Evolutionary conservation across 1,140 invertebrate species (phyloP), one percentile per base, ranked within the genome.

Genomic region (Neoseiulus cucumeris): DNA sequence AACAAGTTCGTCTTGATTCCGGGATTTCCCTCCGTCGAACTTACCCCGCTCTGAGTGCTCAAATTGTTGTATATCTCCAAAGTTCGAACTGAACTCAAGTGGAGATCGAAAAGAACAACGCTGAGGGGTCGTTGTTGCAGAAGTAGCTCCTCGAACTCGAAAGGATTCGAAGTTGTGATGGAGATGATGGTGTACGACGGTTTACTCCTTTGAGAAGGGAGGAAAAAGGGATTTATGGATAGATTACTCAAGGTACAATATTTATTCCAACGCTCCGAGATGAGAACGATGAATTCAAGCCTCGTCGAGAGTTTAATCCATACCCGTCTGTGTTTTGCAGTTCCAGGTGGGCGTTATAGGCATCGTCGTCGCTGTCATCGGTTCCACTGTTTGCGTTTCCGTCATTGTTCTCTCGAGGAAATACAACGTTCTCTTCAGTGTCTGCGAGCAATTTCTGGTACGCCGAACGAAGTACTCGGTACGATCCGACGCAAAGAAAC

Each of bases 41-140:
- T 39, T 9, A 39, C 33, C 33, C 33, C 33, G 33, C 33, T 39
- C 33, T 39, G 33, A 4, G 33, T 39, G 33, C 33, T 39, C 33
- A 39, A 39, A 9, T 39, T 39, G 67, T 71, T 68, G 42, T 70
- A 68, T 70, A 91, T 81, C 77, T 96, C 91, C 39, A 96, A 80
- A 77, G 92, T 88, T 41, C 91, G 77, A 1, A 96, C 84, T 64
- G 87, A 84, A 6, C 84, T 81, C 66, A 96, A 82, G 75, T 95
- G 87, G 59, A 83, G 82, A 73, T 94, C 89, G 75, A 96, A 97
- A 76, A 97, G 81, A 66, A 97, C 80, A 0, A 96, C 82, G 76
- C 87, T 59, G 14, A 25, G 51, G 14, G 51, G 51, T 29, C 66
- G 12, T 18, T 20, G 44, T 7, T 65, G 20, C 18, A 66, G 28